Conservation (phyloP, 2,113 vertebrate species). For the Spheniscus mendiculus region DNA sequence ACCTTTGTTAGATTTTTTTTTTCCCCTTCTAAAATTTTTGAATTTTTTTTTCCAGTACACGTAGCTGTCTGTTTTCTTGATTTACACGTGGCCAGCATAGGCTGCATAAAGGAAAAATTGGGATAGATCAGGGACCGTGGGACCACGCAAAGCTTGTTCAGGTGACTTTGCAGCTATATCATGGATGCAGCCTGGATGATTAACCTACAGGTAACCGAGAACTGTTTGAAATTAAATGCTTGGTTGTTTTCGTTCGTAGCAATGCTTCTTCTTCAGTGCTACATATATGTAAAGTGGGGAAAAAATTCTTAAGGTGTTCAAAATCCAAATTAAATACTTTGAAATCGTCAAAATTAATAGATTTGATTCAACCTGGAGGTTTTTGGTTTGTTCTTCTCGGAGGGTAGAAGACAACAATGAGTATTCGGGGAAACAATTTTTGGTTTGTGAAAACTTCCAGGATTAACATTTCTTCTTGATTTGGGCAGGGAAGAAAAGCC, state of each 20-base stretch:
- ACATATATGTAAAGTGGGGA: too few species aligned
- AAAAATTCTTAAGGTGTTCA: neutral
- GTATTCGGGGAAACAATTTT: neutral
- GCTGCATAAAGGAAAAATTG: neutral
- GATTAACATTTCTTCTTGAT: neutral
- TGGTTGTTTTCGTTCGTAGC: neutral
- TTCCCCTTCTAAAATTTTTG: neutral
- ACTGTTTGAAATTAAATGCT: neutral
- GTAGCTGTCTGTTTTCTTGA: neutral
- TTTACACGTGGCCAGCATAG: neutral
- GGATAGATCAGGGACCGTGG: neutral
- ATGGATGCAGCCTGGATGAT: neutral
- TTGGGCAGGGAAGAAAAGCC: neutral
- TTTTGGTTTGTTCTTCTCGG: neutral
- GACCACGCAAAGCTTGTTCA: neutral
- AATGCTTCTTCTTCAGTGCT: neutral
- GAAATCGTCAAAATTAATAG: neutral
- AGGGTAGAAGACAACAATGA: too few species aligned
- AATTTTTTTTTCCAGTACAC: neutral
- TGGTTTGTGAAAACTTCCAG: neutral
- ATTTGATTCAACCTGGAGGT: neutral
- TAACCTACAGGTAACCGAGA: neutral
- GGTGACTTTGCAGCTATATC: neutral
- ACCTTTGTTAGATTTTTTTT: neutral
- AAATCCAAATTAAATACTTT: neutral